These are phyloP conservation scores for Dolichallabes microphthalmus DNA, from an alignment of 2,113 vertebrate genomes.

Conservation along the genomic window DNA sequence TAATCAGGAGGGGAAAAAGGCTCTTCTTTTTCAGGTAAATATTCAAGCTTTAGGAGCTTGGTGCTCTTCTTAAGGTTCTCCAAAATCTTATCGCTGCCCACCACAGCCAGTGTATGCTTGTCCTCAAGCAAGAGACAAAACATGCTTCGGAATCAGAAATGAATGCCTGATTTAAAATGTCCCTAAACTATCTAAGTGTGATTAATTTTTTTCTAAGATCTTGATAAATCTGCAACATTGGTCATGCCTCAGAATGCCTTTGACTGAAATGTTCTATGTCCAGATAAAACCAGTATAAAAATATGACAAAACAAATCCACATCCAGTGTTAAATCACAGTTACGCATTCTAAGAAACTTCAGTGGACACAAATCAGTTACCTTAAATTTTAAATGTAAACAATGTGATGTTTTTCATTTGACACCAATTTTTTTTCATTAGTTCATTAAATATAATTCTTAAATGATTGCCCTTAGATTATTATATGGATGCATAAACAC, in stretches of 20 bases:
- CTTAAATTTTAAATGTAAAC: background rate
- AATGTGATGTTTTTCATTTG: background rate
- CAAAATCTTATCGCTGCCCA: too few species aligned
- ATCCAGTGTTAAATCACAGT: background rate
- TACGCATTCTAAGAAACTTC: background rate
- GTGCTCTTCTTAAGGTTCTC: too few species aligned
- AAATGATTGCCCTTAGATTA: background rate
- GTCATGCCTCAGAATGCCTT: background rate
- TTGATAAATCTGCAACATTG: background rate
- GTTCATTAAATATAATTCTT: background rate
- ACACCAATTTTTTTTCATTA: background rate
- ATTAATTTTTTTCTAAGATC: background rate
- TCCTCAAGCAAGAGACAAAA: constrained; percentile 22
- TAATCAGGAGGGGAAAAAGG: too few species aligned
- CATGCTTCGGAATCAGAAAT: background rate
- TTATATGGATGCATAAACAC: background rate
- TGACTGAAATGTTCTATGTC: background rate
- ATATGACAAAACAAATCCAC: background rate
- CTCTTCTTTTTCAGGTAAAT: too few species aligned
- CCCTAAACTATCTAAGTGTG: background rate
- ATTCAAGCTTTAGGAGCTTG: too few species aligned
- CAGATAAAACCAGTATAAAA: background rate
- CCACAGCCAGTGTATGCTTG: too few species aligned
- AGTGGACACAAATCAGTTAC: background rate
- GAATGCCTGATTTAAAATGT: background rate